These are phyloP conservation scores for Rotaria macrura DNA, from an alignment of 2,888 invertebrate genomes.

Conservation along the genomic window DNA sequence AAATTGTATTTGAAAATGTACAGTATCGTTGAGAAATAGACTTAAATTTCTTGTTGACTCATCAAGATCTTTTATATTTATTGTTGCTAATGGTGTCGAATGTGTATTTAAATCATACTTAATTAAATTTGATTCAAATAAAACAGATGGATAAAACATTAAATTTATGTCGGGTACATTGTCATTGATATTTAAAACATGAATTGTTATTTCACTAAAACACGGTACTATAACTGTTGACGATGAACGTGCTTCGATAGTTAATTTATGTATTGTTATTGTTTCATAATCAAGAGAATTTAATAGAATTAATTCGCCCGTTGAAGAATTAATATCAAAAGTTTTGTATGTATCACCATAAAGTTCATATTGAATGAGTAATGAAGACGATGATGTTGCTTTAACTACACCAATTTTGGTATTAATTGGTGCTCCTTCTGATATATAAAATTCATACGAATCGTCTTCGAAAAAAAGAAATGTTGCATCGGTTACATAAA, in stretches of 20 bases:
- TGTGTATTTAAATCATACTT: background rate
- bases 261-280: background rate
- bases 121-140: background rate
- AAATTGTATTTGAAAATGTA: constrained; percentile 3
- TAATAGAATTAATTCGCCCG: background rate
- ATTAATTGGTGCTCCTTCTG: background rate
- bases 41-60: background rate
- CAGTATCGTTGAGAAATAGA: background rate
- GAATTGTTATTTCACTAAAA: background rate
- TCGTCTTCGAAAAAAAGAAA: background rate
- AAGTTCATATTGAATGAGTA: background rate
- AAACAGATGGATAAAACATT: background rate
- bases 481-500: background rate
- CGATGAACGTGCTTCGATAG: background rate
- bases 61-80: constrained; percentile 4
- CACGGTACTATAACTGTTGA: background rate
- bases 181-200: background rate
- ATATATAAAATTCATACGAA: background rate
- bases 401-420: background rate
- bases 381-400: background rate
- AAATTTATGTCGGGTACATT: background rate
- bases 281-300: background rate
- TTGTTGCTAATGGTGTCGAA: background rate
- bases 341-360: background rate
- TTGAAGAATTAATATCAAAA: background rate